phyloP scores from a whole-genome alignment of 2,113 vertebrate genomes.

The Collichthys lucidus region DNA sequence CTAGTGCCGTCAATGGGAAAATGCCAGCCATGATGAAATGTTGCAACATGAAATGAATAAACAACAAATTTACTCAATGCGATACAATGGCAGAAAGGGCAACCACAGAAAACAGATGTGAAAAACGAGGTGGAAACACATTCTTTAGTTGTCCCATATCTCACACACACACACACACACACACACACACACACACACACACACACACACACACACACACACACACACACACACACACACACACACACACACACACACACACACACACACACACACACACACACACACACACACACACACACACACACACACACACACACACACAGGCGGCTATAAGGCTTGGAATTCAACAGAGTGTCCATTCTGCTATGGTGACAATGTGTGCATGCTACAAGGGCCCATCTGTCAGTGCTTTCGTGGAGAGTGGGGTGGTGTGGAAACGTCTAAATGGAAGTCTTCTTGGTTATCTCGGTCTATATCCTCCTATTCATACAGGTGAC shows the following conservation, averaged over 20 bases:
- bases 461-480: slow-evolving; percentile 19
- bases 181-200: background rate
- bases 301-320: background rate
- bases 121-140: slow-evolving; percentile 35
- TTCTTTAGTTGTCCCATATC: slow-evolving; percentile 52
- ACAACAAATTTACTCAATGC: slow-evolving; percentile 15
- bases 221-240: background rate
- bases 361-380: slow-evolving; percentile 37
- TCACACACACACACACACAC: background rate
- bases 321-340: slow-evolving; percentile 26
- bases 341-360: slow-evolving; percentile 37
- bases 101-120: slow-evolving; percentile 33
- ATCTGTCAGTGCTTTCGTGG: slow-evolving; percentile 41
- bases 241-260: slow-evolving; percentile 22
- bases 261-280: slow-evolving; percentile 1
- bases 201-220: slow-evolving; percentile 10
- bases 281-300: background rate
- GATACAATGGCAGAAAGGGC: slow-evolving; percentile 23
- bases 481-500: background rate
- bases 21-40: slow-evolving; percentile 28
- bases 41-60: slow-evolving; percentile 37
- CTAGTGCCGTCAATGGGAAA: slow-evolving; percentile 31
- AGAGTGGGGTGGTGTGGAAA: slow-evolving; percentile 12
- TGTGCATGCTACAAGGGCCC: slow-evolving; percentile 32
- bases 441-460: slow-evolving; percentile 12